Base-by-base conservation (phyloP, 2,888 invertebrate species). In the Drosophila flavopinicola region DNA sequence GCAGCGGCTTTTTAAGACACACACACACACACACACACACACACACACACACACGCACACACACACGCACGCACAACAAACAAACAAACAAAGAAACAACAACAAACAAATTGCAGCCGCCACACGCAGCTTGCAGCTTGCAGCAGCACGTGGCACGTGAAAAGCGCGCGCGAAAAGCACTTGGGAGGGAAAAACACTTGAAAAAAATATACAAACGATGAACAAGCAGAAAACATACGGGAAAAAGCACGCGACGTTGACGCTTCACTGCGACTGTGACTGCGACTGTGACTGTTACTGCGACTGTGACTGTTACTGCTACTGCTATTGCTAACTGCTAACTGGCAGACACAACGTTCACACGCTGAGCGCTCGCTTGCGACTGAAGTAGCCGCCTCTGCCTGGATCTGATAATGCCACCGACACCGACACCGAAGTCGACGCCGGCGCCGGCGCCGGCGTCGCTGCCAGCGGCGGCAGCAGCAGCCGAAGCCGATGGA, bases 321-420 rank as follows among this genome's bases (percentile, higher is more conserved):
- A 33, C 41, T 52, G 58, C 27, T 13, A 29, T n/a, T 68, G 33
- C 30, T 44, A 38, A n/a, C n/a, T n/a, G n/a, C n/a, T n/a, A n/a
- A n/a, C 33, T 53, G 61, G 64, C 54, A 73, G 48, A 75, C 65
- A 66, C 80, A 76, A 85, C 76, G 74, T 76, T 67, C 59, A 85
- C 66, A 61, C 80, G 80, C 66, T 82, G 82, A 85, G 82, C 85
- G 85, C 76, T 85, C 82, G 85, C 71, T 85, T 76, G 85, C 80
- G 74, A 80, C 80, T 80, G 74, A 85, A 80, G 85, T 78, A 63
- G 85, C 69, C 66, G 75, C 54, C 66, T 38, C 74, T 51, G 72
- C 60, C 60, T 57, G 69, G 57, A 68, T 59, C 53, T 85, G 80
- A 80, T 80, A 85, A 76, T 85, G 82, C 61, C 53, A 66, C 53